Base-by-base conservation (phyloP, 2,797 vertebrate species). In the Falco peregrinus region DNA sequence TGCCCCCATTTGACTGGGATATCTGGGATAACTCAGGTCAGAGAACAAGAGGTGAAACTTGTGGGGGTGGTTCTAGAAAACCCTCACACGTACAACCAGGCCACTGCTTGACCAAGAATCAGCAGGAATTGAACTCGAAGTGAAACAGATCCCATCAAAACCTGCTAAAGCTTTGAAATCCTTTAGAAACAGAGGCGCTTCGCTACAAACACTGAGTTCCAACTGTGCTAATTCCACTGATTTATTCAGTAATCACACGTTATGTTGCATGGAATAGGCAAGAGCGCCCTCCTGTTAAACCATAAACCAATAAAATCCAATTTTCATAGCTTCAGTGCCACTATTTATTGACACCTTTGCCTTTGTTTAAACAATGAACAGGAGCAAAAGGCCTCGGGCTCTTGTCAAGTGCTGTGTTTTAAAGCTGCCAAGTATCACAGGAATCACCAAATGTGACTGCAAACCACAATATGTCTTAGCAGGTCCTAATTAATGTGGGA, bases 81-180 rank as follows among this genome's bases (percentile, higher is more conserved):
- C 8, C 16, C 57, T 79, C 48, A 11, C 8, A 4, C 0, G 0
- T 21, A 16, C 0, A 11, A 63, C 10, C 33, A 50, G 28, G 4
- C 29, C 37, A 39, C 8, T 54, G 22, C 28, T 22, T 3, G 5
- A 20, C 31, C 20, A 35, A n/a, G 8, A 35, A 54, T 6, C 57
- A 37, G 45, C 70, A 84, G 19, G 2, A 45, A 76, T 0, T 9
- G 47, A 67, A 33, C 24, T 10, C 26, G 63, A 31, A 43, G 47
- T 73, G 78, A 35, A 71, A 16, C 41, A 39, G 47, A 71, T 16
- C 37, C 74, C 59, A 22, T 4, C 5, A 13, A 87, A 92, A 43
- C 45, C 61, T 16, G 22, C 28, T 76, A 50, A 59, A 76, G 35
- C 78, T 69, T 33, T 14, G 16, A 60, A 68, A 76, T 9, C 26